Evolutionary conservation across 2,888 invertebrate genomes (phyloP).

Genomic region (Megastigmus dorsalis): DNA sequence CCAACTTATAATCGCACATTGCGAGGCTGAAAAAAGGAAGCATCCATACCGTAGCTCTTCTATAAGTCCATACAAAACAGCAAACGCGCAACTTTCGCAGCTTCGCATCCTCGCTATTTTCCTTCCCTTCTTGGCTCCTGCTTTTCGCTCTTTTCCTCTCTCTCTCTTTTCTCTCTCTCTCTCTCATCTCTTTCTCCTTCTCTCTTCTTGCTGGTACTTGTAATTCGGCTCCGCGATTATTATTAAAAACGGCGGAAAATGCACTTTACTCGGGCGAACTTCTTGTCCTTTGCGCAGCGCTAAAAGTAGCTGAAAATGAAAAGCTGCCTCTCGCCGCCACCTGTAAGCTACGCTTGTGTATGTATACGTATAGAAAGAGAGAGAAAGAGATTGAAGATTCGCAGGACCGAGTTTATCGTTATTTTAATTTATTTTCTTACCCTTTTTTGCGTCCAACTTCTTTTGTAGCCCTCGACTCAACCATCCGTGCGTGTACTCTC

Average conservation of each 20-base stretch:
- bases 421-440: neutral
- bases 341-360: no score
- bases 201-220: neutral
- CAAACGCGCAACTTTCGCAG: no score
- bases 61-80: no score
- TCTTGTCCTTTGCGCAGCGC: neutral
- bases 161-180: no score
- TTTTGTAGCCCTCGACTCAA: neutral
- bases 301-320: slow-evolving; percentile 15
- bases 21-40: no score
- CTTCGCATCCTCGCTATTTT: no score
- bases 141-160: no score
- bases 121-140: no score
- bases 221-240: slow-evolving; percentile 34
- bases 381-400: neutral
- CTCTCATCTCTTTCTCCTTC: neutral
- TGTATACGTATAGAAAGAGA: no score
- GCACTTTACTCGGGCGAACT: slow-evolving; percentile 2
- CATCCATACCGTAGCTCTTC: no score
- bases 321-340: neutral
- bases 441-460: no score
- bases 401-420: slow-evolving; percentile 15
- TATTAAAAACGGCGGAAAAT: slow-evolving; percentile 42
- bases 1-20: no score
- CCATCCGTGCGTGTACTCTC: neutral